Conservation (phyloP, 2,113 vertebrate species). For the Pygathrix nemaeus region DNA sequence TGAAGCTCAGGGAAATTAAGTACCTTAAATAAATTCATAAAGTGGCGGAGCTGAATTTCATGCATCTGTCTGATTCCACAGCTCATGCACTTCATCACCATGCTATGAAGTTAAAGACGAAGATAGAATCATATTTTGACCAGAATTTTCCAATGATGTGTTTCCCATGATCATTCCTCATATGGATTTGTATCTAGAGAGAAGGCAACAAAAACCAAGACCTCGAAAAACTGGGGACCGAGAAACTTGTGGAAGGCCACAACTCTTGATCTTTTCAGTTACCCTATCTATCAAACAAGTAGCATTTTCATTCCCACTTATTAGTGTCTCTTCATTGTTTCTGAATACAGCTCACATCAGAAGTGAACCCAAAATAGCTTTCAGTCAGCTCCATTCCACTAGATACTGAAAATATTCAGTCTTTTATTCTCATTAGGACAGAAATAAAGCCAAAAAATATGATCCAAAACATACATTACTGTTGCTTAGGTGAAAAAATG, state of each 20-base stretch:
- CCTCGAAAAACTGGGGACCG: not conserved
- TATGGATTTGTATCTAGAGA: constrained; percentile 40
- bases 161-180: constrained; percentile 17
- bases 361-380: constrained; percentile 56
- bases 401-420: constrained; percentile 39
- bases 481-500: constrained; percentile 69
- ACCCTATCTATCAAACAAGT: constrained; percentile 22
- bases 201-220: not conserved
- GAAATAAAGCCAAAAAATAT: constrained; percentile 59
- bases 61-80: constrained; percentile 3
- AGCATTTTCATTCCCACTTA: constrained; percentile 6
- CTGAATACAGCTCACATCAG: constrained; percentile 6
- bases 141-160: constrained; percentile 5
- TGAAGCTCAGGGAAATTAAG: not conserved
- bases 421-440: constrained; percentile 52
- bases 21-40: constrained; percentile 15
- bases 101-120: constrained; percentile 44
- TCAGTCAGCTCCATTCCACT: constrained; percentile 30
- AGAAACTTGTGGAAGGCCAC: not conserved
- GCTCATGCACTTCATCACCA: not conserved
- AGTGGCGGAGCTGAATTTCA: constrained; percentile 13
- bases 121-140: constrained; percentile 49
- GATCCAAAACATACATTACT: constrained; percentile 40
- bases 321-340: constrained; percentile 29
- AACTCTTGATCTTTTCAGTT: not conserved